Percentiles rank a stretch among this genome's conserved stretches.
phyloP scores from a whole-genome alignment of 2,113 vertebrate species.

The Gobio gobio region DNA sequence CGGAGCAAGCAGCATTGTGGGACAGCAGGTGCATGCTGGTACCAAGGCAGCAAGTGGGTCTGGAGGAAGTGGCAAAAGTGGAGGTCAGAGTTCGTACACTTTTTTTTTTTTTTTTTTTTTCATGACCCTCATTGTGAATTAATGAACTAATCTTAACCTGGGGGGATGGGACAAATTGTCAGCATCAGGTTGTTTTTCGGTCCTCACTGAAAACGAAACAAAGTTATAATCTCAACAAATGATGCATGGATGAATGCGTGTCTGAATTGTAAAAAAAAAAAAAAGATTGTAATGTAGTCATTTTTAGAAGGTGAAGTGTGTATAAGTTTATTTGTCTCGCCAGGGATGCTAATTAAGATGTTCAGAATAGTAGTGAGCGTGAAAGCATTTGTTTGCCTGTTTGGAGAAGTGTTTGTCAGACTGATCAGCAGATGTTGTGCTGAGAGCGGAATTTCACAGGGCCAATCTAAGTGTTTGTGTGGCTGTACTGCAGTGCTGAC shows the following conservation, averaged over 20 bases:
- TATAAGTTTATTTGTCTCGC: neutral
- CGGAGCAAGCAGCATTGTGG: conserved; percentile 81
- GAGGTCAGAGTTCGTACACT: conserved; percentile 82
- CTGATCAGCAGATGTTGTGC: conserved; percentile 32
- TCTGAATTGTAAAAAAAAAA: neutral
- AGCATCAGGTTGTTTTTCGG: neutral
- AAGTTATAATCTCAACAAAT: neutral
- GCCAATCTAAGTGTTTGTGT: conserved; percentile 16
- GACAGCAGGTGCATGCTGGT: conserved; percentile 84
- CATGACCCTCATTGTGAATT: neutral
- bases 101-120: neutral
- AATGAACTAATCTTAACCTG: neutral
- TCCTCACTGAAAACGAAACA: neutral
- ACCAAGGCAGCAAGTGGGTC: conserved; percentile 85
- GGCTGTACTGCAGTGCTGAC: conserved; percentile 31
- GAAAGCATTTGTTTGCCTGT: conserved; percentile 31
- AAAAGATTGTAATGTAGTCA: neutral
- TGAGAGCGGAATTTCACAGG: neutral
- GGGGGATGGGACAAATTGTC: neutral
- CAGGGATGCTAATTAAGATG: neutral
- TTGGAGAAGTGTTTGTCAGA: neutral
- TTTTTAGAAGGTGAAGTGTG: neutral
- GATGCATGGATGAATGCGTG: neutral
- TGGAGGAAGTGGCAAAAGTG: conserved; percentile 82
- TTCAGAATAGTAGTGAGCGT: neutral